These are phyloP conservation scores for Axinella damicornis DNA, from an alignment of 37 sponge, comb jelly and placozoan species.

Conservation along the genomic window DNA sequence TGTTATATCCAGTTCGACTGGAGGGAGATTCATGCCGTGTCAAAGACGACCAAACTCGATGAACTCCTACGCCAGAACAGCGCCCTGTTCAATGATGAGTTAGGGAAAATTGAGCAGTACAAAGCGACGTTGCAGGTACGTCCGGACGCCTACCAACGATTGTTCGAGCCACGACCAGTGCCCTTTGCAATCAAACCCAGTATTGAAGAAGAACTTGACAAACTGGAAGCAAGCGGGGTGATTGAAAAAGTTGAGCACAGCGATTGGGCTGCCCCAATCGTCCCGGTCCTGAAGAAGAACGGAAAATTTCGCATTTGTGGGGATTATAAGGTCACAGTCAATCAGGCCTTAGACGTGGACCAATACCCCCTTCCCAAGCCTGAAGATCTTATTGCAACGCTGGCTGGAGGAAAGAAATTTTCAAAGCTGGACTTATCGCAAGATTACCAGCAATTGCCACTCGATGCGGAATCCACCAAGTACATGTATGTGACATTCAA, in stretches of 20 bases:
- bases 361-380: conserved; percentile 55
- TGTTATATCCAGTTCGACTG: conserved; percentile 23
- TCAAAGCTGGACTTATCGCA: conserved; percentile 50
- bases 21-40: conserved; percentile 1
- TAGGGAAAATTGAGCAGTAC: conserved; percentile 15
- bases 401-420: conserved; percentile 54
- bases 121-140: conserved; percentile 8
- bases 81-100: conserved; percentile 5
- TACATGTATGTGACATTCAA: conserved; percentile 47
- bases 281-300: conserved; percentile 56
- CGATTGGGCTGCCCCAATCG: conserved; percentile 71
- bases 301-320: conserved; percentile 51
- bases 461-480: conserved; percentile 32
- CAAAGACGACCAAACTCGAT: not conserved
- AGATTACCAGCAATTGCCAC: conserved; percentile 48
- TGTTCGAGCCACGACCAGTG: conserved; percentile 19
- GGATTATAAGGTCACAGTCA: conserved; percentile 61
- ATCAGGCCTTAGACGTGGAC: conserved; percentile 46
- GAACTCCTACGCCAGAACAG: not conserved
- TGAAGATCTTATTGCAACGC: conserved; percentile 35
- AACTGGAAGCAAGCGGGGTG: conserved; percentile 39
- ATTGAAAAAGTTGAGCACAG: conserved; percentile 31
- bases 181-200: conserved; percentile 28
- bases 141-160: conserved; percentile 4
- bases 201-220: conserved; percentile 14